Evolutionary conservation across 2,797 vertebrate genomes (phyloP).

Genomic region (Gastrophryne carolinensis): DNA sequence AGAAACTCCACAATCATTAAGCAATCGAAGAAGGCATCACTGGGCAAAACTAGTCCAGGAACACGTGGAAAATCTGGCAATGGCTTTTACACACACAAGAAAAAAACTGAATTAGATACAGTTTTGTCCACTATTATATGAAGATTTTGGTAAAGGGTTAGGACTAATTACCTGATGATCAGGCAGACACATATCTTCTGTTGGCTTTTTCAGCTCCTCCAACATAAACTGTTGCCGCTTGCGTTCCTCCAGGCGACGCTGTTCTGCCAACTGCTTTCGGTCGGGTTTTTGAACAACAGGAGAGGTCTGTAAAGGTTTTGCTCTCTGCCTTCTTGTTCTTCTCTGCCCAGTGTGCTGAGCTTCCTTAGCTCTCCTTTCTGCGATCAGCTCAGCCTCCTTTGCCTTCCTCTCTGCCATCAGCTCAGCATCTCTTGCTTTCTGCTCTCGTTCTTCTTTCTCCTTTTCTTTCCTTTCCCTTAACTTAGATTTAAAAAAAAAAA

Average conservation of each 20-base stretch:
- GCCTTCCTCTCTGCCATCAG: constrained; percentile 62
- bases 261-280: constrained; percentile 75
- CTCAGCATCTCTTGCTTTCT: constrained; percentile 60
- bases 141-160: neutral
- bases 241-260: constrained; percentile 85
- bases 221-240: constrained; percentile 87
- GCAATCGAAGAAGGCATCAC: constrained; percentile 85
- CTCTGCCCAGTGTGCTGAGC: no score
- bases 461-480: constrained; percentile 32
- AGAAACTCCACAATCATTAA: constrained; percentile 89
- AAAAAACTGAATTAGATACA: neutral
- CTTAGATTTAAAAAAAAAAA: neutral
- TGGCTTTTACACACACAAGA: constrained; percentile 64
- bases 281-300: constrained; percentile 77
- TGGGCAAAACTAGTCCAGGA: constrained; percentile 85
- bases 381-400: constrained; percentile 70
- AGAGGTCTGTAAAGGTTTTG: constrained; percentile 72
- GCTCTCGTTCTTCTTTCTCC: constrained; percentile 41
- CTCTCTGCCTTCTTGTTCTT: constrained; percentile 74
- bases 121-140: neutral
- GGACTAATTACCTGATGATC: constrained; percentile 80
- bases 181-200: constrained; percentile 92
- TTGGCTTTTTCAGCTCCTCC: constrained; percentile 94
- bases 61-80: constrained; percentile 84
- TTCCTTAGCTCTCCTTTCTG: constrained; percentile 64